Conservation (phyloP, 2,113 vertebrate genomes). For the Labeo rohita region DNA sequence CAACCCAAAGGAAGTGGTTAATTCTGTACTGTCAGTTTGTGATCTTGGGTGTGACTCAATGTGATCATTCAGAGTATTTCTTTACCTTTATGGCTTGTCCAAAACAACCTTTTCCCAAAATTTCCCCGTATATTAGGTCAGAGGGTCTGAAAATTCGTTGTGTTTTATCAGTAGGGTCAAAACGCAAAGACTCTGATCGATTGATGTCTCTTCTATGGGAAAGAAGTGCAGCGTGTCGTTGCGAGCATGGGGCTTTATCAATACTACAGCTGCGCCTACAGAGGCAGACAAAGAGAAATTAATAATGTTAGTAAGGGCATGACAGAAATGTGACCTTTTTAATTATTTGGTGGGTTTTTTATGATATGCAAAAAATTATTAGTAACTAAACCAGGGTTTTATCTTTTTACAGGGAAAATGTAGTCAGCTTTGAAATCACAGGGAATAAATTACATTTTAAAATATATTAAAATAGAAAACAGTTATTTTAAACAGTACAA, state of each 20-base stretch:
- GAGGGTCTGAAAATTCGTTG: slow-evolving; percentile 96
- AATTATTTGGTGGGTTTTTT: background rate
- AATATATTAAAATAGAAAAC: too few relatives aligned
- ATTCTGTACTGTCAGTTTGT: background rate
- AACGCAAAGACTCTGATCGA: slow-evolving; percentile 90
- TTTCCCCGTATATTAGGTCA: slow-evolving; percentile 93
- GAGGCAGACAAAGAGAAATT: slow-evolving; percentile 22
- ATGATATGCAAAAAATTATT: background rate
- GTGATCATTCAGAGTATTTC: background rate
- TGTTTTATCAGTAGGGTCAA: slow-evolving; percentile 74
- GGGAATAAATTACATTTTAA: too few relatives aligned
- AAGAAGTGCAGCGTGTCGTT: slow-evolving; percentile 74
- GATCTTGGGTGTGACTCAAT: background rate
- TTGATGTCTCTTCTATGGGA: slow-evolving; percentile 88
- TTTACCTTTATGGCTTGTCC: slow-evolving; percentile 96
- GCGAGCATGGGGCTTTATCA: slow-evolving; percentile 82
- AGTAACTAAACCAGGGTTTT: background rate
- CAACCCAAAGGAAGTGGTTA: background rate
- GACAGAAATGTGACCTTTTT: background rate
- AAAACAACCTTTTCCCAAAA: slow-evolving; percentile 93
- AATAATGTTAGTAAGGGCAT: rapidly evolving
- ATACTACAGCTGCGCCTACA: slow-evolving; percentile 93
- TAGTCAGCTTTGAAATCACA: too few relatives aligned
- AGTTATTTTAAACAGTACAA: too few relatives aligned
- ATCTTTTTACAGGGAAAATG: background rate